Conservation (phyloP, 2,113 vertebrate species). For the Platycercus adscitus region DNA sequence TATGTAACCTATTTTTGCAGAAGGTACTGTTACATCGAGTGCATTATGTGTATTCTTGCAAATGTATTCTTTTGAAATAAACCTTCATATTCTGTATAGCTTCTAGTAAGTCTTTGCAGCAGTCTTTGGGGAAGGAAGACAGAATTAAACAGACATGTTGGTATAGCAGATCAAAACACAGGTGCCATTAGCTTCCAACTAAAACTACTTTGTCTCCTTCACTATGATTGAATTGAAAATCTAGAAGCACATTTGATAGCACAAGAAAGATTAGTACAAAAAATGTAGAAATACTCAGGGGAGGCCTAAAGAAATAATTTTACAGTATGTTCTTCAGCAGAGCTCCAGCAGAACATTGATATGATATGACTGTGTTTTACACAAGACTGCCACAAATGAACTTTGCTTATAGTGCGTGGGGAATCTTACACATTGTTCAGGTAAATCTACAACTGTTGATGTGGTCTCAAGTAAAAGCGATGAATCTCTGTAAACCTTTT, state of each 20-base stretch:
- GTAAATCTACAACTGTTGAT: background rate
- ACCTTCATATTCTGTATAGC: constrained; percentile 84
- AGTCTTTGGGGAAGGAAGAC: background rate
- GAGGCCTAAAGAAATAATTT: background rate
- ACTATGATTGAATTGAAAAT: background rate
- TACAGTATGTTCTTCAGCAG: background rate
- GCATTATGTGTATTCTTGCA: constrained; percentile 81
- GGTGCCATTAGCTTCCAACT: background rate
- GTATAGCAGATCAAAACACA: background rate
- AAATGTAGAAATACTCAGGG: fast-evolving
- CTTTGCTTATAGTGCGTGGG: background rate
- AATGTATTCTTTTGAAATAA: constrained; percentile 86
- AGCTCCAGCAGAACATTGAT: background rate
- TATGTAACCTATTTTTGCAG: constrained; percentile 87
- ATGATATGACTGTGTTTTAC: background rate
- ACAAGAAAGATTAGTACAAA: background rate
- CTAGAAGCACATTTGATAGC: background rate
- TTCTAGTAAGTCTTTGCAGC: constrained; percentile 69
- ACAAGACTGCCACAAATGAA: background rate
- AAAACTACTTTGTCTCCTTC: background rate
- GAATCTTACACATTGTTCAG: background rate
- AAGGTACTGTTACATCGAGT: constrained; percentile 85
- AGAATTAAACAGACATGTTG: background rate
- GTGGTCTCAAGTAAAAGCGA: background rate
- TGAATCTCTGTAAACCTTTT: background rate